Evolutionary conservation across 2,888 invertebrate genomes (phyloP).

Genomic region (Drosophila cognata): DNA sequence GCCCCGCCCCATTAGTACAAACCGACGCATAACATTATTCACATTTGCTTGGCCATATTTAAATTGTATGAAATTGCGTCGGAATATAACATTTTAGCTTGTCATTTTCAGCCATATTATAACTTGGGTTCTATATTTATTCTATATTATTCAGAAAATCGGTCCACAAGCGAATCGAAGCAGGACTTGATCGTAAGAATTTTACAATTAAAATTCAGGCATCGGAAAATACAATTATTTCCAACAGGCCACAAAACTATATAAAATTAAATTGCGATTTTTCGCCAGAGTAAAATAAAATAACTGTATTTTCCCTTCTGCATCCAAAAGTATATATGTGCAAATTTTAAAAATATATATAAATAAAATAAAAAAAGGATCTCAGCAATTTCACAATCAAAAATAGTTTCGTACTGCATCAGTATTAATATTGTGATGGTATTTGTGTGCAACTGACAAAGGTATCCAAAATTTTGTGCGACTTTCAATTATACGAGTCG

Average conservation of each 20-base stretch:
- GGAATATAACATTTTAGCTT: too few species aligned
- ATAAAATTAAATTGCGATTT: not conserved
- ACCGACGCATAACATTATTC: too few species aligned
- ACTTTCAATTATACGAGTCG: conserved; percentile 19
- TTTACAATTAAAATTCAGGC: too few species aligned
- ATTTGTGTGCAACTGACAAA: conserved; percentile 5
- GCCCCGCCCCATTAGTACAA: too few species aligned
- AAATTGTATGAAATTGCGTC: too few species aligned
- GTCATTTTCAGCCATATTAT: too few species aligned
- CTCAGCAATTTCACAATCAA: conserved; percentile 10
- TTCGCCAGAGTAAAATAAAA: not conserved
- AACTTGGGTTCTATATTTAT: too few species aligned
- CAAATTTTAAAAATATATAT: not conserved
- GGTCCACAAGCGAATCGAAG: too few species aligned
- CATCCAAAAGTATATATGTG: not conserved
- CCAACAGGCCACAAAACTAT: not conserved
- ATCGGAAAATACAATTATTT: too few species aligned
- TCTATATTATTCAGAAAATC: too few species aligned
- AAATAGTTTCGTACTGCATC: conserved; percentile 10
- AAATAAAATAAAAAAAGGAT: not conserved
- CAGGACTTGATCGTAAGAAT: too few species aligned
- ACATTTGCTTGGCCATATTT: too few species aligned
- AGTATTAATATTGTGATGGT: conserved; percentile 1
- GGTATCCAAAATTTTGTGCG: conserved; percentile 8
- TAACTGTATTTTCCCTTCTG: not conserved